phyloP scores from a whole-genome alignment of 2,797 vertebrate species.

The Taeniopygia guttata region DNA sequence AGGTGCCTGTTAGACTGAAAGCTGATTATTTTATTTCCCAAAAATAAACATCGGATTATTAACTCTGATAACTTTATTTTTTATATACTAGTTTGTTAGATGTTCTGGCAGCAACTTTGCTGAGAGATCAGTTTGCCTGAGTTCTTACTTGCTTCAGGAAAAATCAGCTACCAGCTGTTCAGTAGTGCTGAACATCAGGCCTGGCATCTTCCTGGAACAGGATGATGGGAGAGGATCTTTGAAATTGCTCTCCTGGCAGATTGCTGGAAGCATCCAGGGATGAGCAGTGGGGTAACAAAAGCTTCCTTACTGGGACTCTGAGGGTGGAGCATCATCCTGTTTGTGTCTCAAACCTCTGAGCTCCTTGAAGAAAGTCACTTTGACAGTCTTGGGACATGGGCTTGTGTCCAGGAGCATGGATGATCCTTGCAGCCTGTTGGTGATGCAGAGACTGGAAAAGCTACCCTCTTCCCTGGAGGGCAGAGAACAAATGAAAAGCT shows the following conservation, averaged over 20 bases:
- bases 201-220: not conserved
- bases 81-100: not conserved
- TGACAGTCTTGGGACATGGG: not conserved
- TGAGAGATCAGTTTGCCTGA: not conserved
- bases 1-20: not conserved
- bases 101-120: not conserved
- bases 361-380: not conserved
- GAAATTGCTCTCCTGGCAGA: not conserved
- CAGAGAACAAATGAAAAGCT: not conserved
- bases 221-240: not conserved
- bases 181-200: not conserved
- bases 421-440: not conserved
- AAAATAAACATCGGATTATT: not conserved
- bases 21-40: not conserved
- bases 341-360: not conserved
- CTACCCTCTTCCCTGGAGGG: not conserved
- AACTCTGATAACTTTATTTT: not conserved
- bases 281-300: not conserved
- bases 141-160: not conserved
- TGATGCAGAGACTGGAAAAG: not conserved
- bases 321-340: not conserved
- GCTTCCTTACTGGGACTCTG: not conserved
- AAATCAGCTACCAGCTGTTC: not conserved
- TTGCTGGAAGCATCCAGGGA: not conserved
- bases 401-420: not conserved